These are phyloP conservation scores for Laothoe populi DNA, from an alignment of 2,888 invertebrate genomes.

Conservation along the genomic window DNA sequence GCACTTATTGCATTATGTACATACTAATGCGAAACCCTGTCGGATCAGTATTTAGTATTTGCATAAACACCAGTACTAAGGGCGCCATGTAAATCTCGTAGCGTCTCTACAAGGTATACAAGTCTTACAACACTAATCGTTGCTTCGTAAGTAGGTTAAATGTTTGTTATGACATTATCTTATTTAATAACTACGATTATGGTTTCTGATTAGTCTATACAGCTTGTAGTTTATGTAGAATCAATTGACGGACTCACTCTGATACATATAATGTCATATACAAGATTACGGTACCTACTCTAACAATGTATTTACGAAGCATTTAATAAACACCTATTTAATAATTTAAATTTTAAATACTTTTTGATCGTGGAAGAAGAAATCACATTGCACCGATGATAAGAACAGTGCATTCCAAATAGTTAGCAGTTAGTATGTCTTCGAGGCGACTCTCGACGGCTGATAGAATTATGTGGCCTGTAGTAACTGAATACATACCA, in stretches of 20 bases:
- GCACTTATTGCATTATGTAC: constrained; percentile 21
- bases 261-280: neutral
- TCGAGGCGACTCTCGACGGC: no score
- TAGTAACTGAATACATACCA: no score
- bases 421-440: no score
- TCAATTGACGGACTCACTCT: neutral
- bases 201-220: neutral
- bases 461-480: no score
- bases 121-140: constrained; percentile 6
- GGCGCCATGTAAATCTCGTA: constrained; percentile 11
- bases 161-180: constrained; percentile 12
- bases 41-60: constrained; percentile 11
- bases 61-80: neutral
- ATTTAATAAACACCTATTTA: no score
- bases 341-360: no score
- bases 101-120: neutral
- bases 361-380: no score
- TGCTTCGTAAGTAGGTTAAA: constrained; percentile 10
- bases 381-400: no score
- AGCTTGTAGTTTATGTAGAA: neutral
- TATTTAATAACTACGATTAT: neutral
- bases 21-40: constrained; percentile 18
- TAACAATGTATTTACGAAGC: no score
- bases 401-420: no score
- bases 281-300: no score